Percentiles rank a stretch among this genome's conserved stretches.
Conservation (phyloP, 2,797 vertebrate genomes). For the Parotocinclus haroldoi region DNA sequence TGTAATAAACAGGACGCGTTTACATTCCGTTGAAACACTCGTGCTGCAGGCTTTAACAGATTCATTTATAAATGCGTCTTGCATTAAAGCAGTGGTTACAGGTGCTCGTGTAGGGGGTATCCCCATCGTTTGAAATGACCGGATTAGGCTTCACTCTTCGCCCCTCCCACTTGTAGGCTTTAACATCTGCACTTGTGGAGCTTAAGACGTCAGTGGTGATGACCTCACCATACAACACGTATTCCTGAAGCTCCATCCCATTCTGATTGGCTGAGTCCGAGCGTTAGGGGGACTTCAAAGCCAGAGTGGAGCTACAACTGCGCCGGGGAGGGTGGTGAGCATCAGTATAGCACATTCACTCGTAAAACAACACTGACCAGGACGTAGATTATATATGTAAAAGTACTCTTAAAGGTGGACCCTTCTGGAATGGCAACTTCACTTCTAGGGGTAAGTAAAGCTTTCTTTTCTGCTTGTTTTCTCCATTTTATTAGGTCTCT, state of each 20-base stretch:
- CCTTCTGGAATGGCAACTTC: constrained; percentile 92
- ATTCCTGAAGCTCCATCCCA: constrained; percentile 52
- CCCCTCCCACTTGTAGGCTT: constrained; percentile 31
- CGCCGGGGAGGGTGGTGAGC: constrained; percentile 66
- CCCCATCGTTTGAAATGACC: constrained; percentile 18
- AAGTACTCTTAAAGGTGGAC: constrained; percentile 84
- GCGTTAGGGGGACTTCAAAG: constrained; percentile 90
- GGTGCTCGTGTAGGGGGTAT: constrained; percentile 23
- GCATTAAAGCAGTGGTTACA: not conserved
- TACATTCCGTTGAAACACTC: not conserved
- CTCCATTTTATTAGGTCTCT: not conserved
- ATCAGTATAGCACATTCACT: constrained; percentile 25
- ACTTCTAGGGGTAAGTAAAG: constrained; percentile 89
- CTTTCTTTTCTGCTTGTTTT: not conserved
- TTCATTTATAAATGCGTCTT: constrained; percentile 7
- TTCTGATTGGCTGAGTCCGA: constrained; percentile 80
- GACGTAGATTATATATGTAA: constrained; percentile 86
- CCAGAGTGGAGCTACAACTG: constrained; percentile 81
- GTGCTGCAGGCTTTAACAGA: not conserved
- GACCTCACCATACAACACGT: constrained; percentile 71
- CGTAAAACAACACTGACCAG: constrained; percentile 52
- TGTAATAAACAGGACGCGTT: too few relatives aligned
- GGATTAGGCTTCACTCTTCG: constrained; percentile 4
- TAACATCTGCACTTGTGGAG: constrained; percentile 21
- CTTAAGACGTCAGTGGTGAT: constrained; percentile 44